Base-by-base conservation (phyloP, 2,888 invertebrate species). In the Acrobasis repandana region DNA sequence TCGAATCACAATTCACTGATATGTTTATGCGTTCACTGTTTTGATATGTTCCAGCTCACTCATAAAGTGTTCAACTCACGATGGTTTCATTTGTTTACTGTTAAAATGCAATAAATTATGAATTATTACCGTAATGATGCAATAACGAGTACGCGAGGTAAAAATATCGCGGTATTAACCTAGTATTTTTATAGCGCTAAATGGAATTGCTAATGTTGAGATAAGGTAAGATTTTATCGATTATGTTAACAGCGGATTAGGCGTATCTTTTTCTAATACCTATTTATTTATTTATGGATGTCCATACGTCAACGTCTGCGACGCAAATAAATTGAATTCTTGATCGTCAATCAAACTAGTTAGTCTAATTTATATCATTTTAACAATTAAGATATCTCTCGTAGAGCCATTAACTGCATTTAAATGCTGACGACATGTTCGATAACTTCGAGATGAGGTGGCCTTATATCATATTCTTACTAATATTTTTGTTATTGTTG, bases 1-100 rank as follows among this genome's bases (percentile, higher is more conserved):
- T 63, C 61, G 59, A 66, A 73, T 73, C 70, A 69, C 68, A 71
- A 43, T 28, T n/a, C 64, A 67, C 66, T 62, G 77, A 78, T 80
- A 81, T 78, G 79, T 83, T 79, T 80, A 74, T 67, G 62, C 63
- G 75, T 77, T 70, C 68, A 77, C 73, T 72, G 28, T 28, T 82
- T 74, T 79, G 83, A 80, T 83, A 83, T 81, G 79, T 72, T 75
- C 77, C 76, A 77, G 74, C 70, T 65, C 61, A 63, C 66, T 72
- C 72, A 69, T 78, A 77, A 77, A 78, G 14, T 58, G 33, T 48
- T 33, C 15, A 46, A 48, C 11, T 16, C 14, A 70, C 72, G 74
- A 79, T 76, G 69, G 77, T 77, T 84, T 85, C 74, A 82, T 82
- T 76, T 72, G 78, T 75, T 68, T 64, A 70, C 73, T 72, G 76